Evolutionary conservation across 2,113 vertebrate genomes (phyloP), one percentile per base, ranked within the genome.

Genomic region (Pachyramphus minor): DNA sequence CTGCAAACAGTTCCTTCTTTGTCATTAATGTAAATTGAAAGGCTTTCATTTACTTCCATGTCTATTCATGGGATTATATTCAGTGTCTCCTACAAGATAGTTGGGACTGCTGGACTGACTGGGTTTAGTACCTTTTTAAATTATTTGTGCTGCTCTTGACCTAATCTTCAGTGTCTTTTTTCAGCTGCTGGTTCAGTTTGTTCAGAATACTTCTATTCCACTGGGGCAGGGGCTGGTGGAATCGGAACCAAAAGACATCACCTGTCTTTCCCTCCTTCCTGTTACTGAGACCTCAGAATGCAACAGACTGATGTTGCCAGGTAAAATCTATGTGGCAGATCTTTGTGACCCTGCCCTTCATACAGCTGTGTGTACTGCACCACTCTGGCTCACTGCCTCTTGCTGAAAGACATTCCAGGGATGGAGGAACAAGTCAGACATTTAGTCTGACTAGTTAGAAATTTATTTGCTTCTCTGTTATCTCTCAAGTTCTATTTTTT

Each of bases 151-250:
- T 90, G n/a, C 53, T 95, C 8, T 74, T 91, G 90, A 93, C 71
- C 97, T 95, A 95, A 87, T 93, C 39, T 83, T 92, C 56, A 16
- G 19, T 92, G 41, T 95, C 92, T 96, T 93, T 92, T 85, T 90
- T 42, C 93, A 99, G 99, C 99, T 99, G 98, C 99, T 99, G 99
- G 99, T 99, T 98, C 99, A 99, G 97, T 99, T 99, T 99, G 99
- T 99, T 91, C 99, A 99, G 98, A 99, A 99, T 96, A 99, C 99
- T 13, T 99, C 99, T 96, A 99, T 99, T 97, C 99, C 99, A 12
- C 90, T 99, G 97, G 99, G 98, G 77, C 99, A 99, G 96, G 98
- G 98, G 83, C 97, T 99, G 94, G 99, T 99, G 97, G 99, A 99
- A 95, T 96, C 98, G 0, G 99, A 99, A 93, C 94, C 98, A 94